phyloP scores from a whole-genome alignment of 2,888 invertebrate genomes.

The Cheilosia impressa region DNA sequence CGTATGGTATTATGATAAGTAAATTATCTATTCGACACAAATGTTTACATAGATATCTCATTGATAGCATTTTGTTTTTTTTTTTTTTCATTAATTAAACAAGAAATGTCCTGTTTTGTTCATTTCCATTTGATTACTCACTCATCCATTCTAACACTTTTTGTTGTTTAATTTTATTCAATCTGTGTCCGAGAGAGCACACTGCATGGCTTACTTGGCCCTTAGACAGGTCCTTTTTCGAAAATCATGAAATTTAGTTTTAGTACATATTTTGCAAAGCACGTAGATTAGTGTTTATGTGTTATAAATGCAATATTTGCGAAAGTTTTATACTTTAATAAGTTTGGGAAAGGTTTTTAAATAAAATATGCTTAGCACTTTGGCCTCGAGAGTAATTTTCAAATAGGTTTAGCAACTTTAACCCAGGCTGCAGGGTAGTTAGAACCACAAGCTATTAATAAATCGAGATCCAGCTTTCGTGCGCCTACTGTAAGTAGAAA shows the following conservation, averaged over 20 bases:
- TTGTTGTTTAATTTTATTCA: conserved; percentile 37
- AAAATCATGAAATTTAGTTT: conserved; percentile 3
- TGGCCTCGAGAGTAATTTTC: neutral
- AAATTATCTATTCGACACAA: conserved; percentile 19
- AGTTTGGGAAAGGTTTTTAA: neutral
- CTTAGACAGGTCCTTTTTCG: conserved; percentile 42
- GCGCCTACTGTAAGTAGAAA: too few relatives aligned
- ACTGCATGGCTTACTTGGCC: conserved; percentile 83
- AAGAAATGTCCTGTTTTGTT: conserved; percentile 16
- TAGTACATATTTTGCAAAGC: conserved; percentile 14
- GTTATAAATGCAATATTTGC: neutral
- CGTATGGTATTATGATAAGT: conserved; percentile 38
- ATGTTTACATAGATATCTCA: conserved; percentile 5
- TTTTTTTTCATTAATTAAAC: conserved; percentile 5
- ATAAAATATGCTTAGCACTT: neutral
- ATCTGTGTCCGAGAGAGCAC: conserved; percentile 83
- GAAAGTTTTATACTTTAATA: neutral
- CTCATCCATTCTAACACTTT: conserved; percentile 17
- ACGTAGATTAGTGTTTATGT: conserved; percentile 30
- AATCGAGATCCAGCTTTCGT: neutral
- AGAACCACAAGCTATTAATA: neutral
- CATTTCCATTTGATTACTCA: conserved; percentile 40
- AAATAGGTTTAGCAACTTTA: neutral
- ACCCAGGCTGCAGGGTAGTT: conserved; percentile 9
- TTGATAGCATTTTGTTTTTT: neutral